Evolutionary conservation across 2,113 vertebrate species (phyloP).

Genomic region (Ariopsis seemanni): DNA sequence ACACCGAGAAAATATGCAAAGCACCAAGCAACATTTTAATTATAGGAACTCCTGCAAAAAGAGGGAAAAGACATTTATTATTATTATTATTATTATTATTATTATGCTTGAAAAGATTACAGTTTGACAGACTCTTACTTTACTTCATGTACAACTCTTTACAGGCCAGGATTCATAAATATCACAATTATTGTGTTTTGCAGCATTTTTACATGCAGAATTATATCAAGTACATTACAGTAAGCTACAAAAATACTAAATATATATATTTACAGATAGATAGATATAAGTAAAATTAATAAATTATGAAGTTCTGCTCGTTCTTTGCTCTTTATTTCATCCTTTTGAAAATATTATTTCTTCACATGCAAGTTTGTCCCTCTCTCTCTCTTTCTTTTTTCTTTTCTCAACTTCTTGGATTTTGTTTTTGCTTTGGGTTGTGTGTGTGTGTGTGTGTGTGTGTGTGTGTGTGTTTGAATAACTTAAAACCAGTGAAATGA

Average conservation of each 20-base stretch:
- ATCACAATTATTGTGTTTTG: neutral
- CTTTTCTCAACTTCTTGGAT: neutral
- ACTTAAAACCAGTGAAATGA: too few relatives aligned
- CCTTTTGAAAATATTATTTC: too few relatives aligned
- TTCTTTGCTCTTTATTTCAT: neutral
- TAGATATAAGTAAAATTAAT: too few relatives aligned
- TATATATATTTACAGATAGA: too few relatives aligned
- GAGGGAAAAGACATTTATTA: neutral
- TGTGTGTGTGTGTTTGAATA: too few relatives aligned
- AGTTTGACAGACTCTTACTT: neutral
- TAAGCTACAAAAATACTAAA: too few relatives aligned
- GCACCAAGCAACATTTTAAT: neutral
- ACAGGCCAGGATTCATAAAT: neutral
- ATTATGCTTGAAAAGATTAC: neutral
- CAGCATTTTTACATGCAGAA: neutral
- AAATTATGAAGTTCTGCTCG: neutral
- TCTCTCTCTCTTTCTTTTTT: neutral
- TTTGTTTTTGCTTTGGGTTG: neutral
- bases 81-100: neutral
- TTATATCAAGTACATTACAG: neutral
- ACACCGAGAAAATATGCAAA: neutral
- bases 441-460: too few relatives aligned
- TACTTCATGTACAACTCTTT: neutral
- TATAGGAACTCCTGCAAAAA: neutral
- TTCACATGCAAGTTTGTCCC: neutral